Evolutionary conservation across 2,888 invertebrate genomes (phyloP).

Genomic region (Drosophila anomalata): DNA sequence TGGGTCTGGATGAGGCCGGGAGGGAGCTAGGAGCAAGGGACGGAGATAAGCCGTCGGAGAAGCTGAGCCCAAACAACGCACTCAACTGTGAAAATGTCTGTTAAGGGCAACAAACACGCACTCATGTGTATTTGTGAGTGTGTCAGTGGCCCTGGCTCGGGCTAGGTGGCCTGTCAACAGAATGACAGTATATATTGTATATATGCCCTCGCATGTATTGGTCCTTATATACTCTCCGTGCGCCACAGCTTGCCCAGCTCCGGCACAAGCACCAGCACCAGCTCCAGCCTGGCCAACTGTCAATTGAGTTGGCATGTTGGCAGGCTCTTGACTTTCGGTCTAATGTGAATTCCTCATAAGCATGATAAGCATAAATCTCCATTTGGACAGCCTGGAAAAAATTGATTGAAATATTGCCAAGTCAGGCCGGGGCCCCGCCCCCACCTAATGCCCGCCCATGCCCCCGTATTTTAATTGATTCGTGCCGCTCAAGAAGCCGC

Average conservation of each 20-base stretch:
- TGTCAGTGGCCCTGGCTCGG: conserved; percentile 39
- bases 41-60: conserved; percentile 21
- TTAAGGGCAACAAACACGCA: conserved; percentile 69
- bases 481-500: conserved; percentile 49
- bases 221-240: conserved; percentile 28
- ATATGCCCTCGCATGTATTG: conserved; percentile 18
- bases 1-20: neutral
- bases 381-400: conserved; percentile 36
- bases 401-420: conserved; percentile 56
- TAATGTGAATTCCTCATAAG: conserved; percentile 73
- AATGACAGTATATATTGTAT: conserved; percentile 71
- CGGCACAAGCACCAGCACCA: neutral
- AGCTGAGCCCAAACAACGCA: conserved; percentile 66
- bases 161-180: conserved; percentile 76
- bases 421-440: conserved; percentile 45
- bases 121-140: conserved; percentile 56
- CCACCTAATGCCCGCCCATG: conserved; percentile 52
- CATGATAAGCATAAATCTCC: conserved; percentile 65
- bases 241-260: conserved; percentile 33
- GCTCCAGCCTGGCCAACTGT: conserved; percentile 66
- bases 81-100: conserved; percentile 79
- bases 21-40: neutral
- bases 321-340: conserved; percentile 76
- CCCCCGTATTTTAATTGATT: conserved; percentile 82
- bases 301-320: conserved; percentile 79